Conservation (phyloP, 2,113 vertebrate species). For the Myodes glareolus region DNA sequence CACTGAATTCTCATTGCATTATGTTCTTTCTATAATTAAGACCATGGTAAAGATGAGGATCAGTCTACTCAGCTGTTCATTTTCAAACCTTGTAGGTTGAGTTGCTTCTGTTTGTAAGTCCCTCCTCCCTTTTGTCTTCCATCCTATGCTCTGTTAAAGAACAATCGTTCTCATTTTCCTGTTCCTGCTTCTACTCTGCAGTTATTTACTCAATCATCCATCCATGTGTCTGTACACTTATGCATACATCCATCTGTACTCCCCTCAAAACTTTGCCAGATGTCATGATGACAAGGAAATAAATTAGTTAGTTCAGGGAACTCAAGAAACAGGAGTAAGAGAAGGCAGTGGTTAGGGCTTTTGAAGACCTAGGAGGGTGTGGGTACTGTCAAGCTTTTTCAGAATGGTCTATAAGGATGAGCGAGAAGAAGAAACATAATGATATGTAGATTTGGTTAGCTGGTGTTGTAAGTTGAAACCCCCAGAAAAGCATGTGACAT, state of each 20-base stretch:
- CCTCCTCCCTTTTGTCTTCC: neutral
- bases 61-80: neutral
- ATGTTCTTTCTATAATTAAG: neutral
- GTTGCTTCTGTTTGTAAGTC: neutral
- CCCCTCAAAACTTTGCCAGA: neutral
- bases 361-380: neutral
- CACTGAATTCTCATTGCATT: neutral
- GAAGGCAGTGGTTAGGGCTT: neutral
- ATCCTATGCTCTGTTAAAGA: neutral
- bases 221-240: neutral
- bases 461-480: neutral
- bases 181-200: neutral
- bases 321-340: neutral
- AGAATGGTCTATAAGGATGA: neutral
- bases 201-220: neutral
- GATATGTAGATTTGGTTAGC: neutral
- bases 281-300: neutral
- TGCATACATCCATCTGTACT: too few relatives aligned
- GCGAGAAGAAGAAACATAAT: neutral
- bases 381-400: neutral
- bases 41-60: neutral
- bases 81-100: neutral
- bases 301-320: neutral
- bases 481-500: too few relatives aligned
- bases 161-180: neutral